Base-by-base conservation (phyloP, 2,797 vertebrate genomes). In the Sebastes cheni region DNA sequence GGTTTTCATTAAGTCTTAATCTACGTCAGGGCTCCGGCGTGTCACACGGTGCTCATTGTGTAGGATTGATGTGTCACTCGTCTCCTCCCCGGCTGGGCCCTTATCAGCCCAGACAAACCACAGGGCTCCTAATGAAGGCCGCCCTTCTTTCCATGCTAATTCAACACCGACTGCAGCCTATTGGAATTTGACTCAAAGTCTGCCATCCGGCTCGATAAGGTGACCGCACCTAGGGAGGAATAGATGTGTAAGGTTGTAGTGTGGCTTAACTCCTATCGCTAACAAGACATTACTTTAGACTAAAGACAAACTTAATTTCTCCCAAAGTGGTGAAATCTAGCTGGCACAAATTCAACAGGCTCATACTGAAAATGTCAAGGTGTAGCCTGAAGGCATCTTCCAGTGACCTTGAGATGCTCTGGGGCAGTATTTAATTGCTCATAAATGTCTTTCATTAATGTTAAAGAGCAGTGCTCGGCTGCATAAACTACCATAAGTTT, bases 1-100 rank as follows among this genome's bases (percentile, higher is more conserved):
- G 86, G 90, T 91, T 92, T 93, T 93, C 91, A 94, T 94, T 94
- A 94, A 89, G 83, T 94, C 88, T 91, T 95, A 93, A 95, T 95
- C 90, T 93, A 86, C 52, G 59, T 65, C 27, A 36, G 88, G 89
- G 87, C 89, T 91, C 80, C 82, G 76, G 81, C 22, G 82, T 88
- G 92, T 88, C 91, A 86, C 87, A 66, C 81, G 60, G 72, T 86
- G 87, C 91, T 95, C 91, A 88, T 92, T 91, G 90, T 91, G 91
- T 79, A 82, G 85, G 91, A 93, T 94, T 91, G 82, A 93, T 91
- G 91, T 79, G 84, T 89, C 56, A 80, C 84, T 74, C 58, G 80
- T 84, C 82, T 82, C 80, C 88, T 88, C 84, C 74, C 79, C 20
- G 68, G 77, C 86, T 75, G 76, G 85, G 75, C 75, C 88, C 90